Evolutionary conservation across 2,888 invertebrate genomes (phyloP).

Genomic region (Trissolcus japonicus): DNA sequence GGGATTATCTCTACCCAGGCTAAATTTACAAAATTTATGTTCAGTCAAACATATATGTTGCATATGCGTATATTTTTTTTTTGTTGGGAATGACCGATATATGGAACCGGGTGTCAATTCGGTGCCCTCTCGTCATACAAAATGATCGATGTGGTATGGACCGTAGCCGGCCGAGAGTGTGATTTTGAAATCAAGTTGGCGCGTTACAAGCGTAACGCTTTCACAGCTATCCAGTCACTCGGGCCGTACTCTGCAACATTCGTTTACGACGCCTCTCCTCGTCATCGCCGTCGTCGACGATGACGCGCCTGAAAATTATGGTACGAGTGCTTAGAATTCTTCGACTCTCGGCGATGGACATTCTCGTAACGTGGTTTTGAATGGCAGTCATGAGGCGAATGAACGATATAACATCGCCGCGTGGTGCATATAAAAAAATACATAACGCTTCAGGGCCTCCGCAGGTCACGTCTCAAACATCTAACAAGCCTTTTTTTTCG

Average conservation of each 20-base stretch:
- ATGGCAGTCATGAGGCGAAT: constrained; percentile 54
- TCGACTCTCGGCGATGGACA: constrained; percentile 46
- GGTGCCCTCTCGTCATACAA: constrained; percentile 46
- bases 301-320: constrained; percentile 54
- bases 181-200: constrained; percentile 53
- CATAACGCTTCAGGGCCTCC: constrained; percentile 29
- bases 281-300: constrained; percentile 51
- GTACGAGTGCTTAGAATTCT: constrained; percentile 48
- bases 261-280: constrained; percentile 44
- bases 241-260: constrained; percentile 40
- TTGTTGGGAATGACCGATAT: constrained; percentile 24
- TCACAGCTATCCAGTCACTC: constrained; percentile 19
- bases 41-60: no score
- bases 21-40: no score
- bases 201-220: constrained; percentile 55
- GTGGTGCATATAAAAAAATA: constrained; percentile 50
- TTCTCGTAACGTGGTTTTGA: constrained; percentile 43
- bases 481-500: constrained; percentile 42
- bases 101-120: constrained; percentile 52
- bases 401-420: constrained; percentile 53
- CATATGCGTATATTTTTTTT: no score
- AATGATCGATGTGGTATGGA: constrained; percentile 55
- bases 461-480: constrained; percentile 52
- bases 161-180: constrained; percentile 44
- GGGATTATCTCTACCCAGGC: no score